Conservation (phyloP, 2,888 invertebrate genomes). For the Drosophila colorata region DNA sequence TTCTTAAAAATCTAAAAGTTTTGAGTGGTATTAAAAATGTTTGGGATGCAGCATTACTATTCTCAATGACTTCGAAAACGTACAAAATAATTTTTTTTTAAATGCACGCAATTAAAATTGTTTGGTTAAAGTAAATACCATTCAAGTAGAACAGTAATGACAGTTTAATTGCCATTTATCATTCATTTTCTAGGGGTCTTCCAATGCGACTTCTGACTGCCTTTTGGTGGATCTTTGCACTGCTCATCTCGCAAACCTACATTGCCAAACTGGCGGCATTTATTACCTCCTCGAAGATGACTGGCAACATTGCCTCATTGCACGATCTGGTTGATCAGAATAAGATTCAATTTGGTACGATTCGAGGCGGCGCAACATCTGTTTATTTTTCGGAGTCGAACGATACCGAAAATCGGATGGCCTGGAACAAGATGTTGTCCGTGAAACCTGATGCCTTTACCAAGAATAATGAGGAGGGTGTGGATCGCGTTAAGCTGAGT, state of each 20-base stretch:
- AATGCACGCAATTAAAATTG: too few relatives aligned
- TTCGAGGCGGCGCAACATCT: constrained; percentile 94
- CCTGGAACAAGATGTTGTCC: constrained; percentile 95
- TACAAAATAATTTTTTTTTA: too few relatives aligned
- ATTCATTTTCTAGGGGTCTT: constrained; percentile 87
- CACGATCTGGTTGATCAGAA: constrained; percentile 97
- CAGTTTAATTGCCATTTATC: too few relatives aligned
- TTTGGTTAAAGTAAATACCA: too few relatives aligned
- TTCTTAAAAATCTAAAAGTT: too few relatives aligned
- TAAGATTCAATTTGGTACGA: constrained; percentile 96
- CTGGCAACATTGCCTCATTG: constrained; percentile 94
- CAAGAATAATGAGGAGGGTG: constrained; percentile 92
- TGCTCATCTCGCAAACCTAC: constrained; percentile 93
- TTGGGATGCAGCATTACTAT: too few relatives aligned
- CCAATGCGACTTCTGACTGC: constrained; percentile 91
- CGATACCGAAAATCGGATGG: constrained; percentile 93
- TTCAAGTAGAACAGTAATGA: too few relatives aligned
- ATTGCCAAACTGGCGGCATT: constrained; percentile 98
- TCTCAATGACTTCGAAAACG: too few relatives aligned
- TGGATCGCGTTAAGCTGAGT: constrained; percentile 90
- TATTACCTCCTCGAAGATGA: constrained; percentile 95
- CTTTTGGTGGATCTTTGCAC: constrained; percentile 93
- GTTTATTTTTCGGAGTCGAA: constrained; percentile 95
- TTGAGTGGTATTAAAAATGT: too few relatives aligned
- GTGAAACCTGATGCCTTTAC: constrained; percentile 93